Evolutionary conservation across 1,140 invertebrate species (phyloP).

Genomic region (Archivesica marissinica): DNA sequence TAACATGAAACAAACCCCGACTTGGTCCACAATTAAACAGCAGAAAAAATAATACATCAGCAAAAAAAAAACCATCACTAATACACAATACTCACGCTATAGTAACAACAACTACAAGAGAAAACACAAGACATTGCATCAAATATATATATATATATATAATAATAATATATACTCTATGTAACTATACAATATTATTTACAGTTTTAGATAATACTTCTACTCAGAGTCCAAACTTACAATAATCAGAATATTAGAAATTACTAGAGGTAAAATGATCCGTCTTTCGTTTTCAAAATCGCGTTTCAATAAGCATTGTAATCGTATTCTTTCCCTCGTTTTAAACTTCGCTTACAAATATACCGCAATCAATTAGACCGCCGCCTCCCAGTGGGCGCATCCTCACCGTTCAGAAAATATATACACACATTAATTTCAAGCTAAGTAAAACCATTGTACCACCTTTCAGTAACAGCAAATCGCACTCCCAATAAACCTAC

Average conservation of each 20-base stretch:
- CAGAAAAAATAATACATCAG: background rate
- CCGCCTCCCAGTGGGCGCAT: too few species aligned
- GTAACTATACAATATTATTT: constrained; percentile 28
- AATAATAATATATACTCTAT: constrained; percentile 43
- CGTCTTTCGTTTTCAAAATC: background rate
- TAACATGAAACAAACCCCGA: background rate
- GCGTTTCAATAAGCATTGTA: background rate
- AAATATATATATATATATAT: constrained; percentile 44
- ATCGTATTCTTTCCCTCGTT: background rate
- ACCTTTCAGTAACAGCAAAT: too few species aligned
- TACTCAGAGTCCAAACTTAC: background rate
- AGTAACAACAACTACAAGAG: constrained; percentile 5
- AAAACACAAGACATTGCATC: constrained; percentile 28
- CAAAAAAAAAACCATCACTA: background rate
- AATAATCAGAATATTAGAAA: background rate
- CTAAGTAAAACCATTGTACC: too few species aligned
- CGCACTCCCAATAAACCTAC: too few species aligned
- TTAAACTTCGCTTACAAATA: background rate
- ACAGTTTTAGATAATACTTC: constrained; percentile 1
- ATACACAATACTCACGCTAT: constrained; percentile 10
- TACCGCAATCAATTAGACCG: background rate
- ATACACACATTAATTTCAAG: too few species aligned
- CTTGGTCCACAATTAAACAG: constrained; percentile 15
- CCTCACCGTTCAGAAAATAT: too few species aligned
- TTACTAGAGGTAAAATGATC: background rate